Conservation (phyloP, 2,797 vertebrate species). For the Malacoctenus gilli region DNA sequence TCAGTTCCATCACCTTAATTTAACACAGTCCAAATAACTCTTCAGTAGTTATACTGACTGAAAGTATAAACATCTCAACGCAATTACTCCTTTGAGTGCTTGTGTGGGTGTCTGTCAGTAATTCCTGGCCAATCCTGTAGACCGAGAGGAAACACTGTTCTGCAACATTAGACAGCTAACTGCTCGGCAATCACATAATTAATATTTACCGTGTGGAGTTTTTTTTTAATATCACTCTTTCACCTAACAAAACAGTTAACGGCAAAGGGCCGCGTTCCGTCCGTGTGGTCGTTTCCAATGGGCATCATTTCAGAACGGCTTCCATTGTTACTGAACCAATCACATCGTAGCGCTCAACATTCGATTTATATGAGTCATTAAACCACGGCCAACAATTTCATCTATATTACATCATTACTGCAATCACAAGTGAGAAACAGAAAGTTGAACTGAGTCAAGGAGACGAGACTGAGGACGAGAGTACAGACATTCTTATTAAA, state of each 20-base stretch:
- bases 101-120: no score
- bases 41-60: no score
- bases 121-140: no score
- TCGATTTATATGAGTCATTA: conserved; percentile 20
- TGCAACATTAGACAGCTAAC: conserved; percentile 5
- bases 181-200: conserved; percentile 8
- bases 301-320: conserved; percentile 7
- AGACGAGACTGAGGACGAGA: conserved; percentile 27
- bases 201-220: background rate
- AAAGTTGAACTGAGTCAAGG: conserved; percentile 18
- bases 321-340: conserved; percentile 19
- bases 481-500: conserved; percentile 37
- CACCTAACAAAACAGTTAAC: conserved; percentile 6
- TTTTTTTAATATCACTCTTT: background rate
- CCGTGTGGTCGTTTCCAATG: background rate
- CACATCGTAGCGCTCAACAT: background rate
- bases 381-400: conserved; percentile 36
- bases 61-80: no score
- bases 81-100: no score
- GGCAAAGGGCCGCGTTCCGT: background rate
- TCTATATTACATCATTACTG: conserved; percentile 44
- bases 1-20: no score
- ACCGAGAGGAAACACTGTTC: no score
- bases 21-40: no score
- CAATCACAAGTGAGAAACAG: conserved; percentile 26